phyloP scores from a whole-genome alignment of 2,888 invertebrate species.

The Aleiodes testaceus region DNA sequence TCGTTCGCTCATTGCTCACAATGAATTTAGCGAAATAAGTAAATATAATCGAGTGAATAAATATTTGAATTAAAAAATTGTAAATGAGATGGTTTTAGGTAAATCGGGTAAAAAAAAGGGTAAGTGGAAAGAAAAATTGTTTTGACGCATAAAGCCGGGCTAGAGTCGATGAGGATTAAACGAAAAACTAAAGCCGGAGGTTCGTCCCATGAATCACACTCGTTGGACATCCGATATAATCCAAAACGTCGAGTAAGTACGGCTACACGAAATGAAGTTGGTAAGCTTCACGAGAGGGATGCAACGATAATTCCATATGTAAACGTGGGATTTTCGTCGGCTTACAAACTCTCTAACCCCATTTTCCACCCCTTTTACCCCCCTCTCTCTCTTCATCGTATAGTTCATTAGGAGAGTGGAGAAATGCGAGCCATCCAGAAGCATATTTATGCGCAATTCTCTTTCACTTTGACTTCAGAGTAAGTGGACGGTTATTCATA shows the following conservation, averaged over 20 bases:
- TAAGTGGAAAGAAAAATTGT: conserved; percentile 1
- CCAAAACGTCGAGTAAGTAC: conserved; percentile 32
- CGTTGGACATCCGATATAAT: conserved; percentile 36
- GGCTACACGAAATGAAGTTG: conserved; percentile 40
- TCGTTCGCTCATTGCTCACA: conserved; percentile 16
- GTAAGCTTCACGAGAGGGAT: conserved; percentile 37
- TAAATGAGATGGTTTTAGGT: not conserved
- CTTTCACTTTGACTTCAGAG: conserved; percentile 6
- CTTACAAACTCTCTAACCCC: conserved; percentile 41
- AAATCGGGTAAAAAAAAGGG: not conserved
- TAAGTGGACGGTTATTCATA: not conserved
- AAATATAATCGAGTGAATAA: not conserved
- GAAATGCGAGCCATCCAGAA: not conserved
- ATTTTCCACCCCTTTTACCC: conserved; percentile 11
- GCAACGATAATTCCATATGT: conserved; percentile 44
- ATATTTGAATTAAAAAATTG: not conserved
- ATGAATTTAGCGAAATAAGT: not conserved
- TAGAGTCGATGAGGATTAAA: conserved; percentile 29
- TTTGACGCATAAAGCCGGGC: conserved; percentile 1
- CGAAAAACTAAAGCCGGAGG: conserved; percentile 13
- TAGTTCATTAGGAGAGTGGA: conserved; percentile 14
- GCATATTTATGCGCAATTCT: conserved; percentile 17
- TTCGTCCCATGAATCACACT: conserved; percentile 34
- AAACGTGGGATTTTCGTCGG: conserved; percentile 44
- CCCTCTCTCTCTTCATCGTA: not conserved